phyloP scores from a whole-genome alignment of 1,140 invertebrate species.

The Dolichoris vasculosae region DNA sequence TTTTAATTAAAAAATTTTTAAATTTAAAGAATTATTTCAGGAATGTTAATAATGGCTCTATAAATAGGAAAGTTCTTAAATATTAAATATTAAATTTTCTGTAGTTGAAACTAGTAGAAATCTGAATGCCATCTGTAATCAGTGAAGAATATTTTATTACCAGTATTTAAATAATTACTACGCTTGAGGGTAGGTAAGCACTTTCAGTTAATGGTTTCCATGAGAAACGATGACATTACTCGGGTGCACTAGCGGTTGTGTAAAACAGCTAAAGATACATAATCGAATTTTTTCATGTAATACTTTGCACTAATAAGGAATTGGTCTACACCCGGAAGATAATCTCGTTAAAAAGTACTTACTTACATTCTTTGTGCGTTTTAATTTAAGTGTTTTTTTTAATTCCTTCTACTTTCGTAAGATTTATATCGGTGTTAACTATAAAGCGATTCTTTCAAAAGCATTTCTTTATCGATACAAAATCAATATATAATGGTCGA shows the following conservation, averaged over 20 bases:
- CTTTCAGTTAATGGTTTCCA: conserved; percentile 13
- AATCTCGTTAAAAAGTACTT: background rate
- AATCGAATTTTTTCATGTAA: conserved; percentile 13
- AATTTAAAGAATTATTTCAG: background rate
- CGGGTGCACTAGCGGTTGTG: background rate
- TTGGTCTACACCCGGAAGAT: background rate
- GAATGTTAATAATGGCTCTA: background rate
- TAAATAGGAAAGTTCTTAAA: background rate
- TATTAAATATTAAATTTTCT: conserved; percentile 1
- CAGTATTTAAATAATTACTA: conserved; percentile 14
- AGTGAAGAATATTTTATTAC: conserved; percentile 17
- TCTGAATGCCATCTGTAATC: background rate
- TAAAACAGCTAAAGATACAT: background rate
- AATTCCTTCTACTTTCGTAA: background rate
- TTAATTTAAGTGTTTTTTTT: no score
- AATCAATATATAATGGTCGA: background rate
- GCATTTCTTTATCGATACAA: background rate
- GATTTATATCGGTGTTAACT: background rate
- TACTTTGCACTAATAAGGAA: background rate
- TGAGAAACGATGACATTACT: conserved; percentile 24
- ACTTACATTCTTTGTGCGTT: background rate
- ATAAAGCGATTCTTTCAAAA: background rate
- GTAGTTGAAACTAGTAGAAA: background rate
- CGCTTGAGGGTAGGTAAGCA: background rate
- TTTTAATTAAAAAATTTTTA: background rate